These are phyloP conservation scores for Neria commutata DNA, from an alignment of 2,888 invertebrate genomes.

Conservation along the genomic window DNA sequence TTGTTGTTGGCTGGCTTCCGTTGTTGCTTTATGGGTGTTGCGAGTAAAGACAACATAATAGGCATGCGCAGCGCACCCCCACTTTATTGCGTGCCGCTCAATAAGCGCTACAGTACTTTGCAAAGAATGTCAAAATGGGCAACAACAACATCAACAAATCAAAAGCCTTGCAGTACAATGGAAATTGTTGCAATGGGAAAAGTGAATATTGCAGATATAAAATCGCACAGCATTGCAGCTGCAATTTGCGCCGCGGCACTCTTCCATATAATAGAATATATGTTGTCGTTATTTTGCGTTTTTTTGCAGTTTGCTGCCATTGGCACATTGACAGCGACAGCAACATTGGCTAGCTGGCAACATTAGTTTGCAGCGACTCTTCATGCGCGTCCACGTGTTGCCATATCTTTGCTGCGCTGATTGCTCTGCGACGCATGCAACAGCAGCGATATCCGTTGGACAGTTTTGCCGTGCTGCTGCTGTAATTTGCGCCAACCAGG, in stretches of 20 bases:
- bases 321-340: constrained; percentile 45
- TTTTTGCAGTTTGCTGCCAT: too few species aligned
- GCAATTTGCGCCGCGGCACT: too few species aligned
- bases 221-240: too few species aligned
- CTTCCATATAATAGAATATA: too few species aligned
- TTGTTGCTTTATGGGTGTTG: too few species aligned
- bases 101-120: neutral
- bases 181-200: constrained; percentile 3
- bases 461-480: neutral
- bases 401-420: neutral
- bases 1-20: too few species aligned
- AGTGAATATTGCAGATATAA: too few species aligned
- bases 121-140: neutral
- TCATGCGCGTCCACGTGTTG: constrained; percentile 42
- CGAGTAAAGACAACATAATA: neutral
- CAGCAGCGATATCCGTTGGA: neutral
- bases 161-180: too few species aligned
- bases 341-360: too few species aligned
- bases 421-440: neutral
- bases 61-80: neutral
- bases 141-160: too few species aligned
- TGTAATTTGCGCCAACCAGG: neutral
- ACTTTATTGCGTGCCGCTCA: neutral
- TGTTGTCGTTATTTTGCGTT: too few species aligned
- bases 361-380: too few species aligned